Evolutionary conservation across 2,797 vertebrate genomes (phyloP), one percentile per base, ranked within the genome.

Genomic region (Monodelphis domestica): DNA sequence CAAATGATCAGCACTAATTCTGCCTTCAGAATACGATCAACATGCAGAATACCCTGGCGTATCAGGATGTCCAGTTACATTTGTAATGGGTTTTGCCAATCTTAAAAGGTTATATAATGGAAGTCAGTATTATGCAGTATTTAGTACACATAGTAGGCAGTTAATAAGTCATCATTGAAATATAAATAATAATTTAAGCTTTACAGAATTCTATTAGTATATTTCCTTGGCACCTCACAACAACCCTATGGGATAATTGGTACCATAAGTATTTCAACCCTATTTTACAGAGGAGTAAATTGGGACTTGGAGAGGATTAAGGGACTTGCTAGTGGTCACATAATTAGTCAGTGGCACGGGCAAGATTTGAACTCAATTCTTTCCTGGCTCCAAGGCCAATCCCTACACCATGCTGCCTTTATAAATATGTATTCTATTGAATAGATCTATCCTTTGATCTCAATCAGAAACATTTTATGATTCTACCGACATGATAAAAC

Each of bases 401-500:
- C 38, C 38, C 1, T 84, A 24, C 50, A 12, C 38, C 21, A 21
- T 78, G 38, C 38, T 78, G n/a, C 10, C 38, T 50, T 84, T 84
- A 21, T 84, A 45, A 84, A 84, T 45, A 78, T 78, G 50, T 45
- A 70, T 50, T 50, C 26, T 38, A 53, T 54, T 5, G 38, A 54
- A 55, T 10, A 55, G n/a, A 45, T 12, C 17, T 45, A 38, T 54
- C 21, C 89, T 50, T 90, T 26, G 45, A 29, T 87, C 51, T 95
- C 92, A 90, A 12, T 91, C 33, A 87, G 53, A 53, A 38, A 50
- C 87, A 9, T 92, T 91, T 94, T 87, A 59, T 53, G 9, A 53
- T 78, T 89, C n/a, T 94, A 87, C 51, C 93, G 90, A 95, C 56
- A 93, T 29, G 24, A 92, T 93, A 93, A 89, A 90, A 92, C 24